Evolutionary conservation across 2,797 vertebrate genomes (phyloP), one percentile per base, ranked within the genome.

Genomic region (Galagoides demidoff): DNA sequence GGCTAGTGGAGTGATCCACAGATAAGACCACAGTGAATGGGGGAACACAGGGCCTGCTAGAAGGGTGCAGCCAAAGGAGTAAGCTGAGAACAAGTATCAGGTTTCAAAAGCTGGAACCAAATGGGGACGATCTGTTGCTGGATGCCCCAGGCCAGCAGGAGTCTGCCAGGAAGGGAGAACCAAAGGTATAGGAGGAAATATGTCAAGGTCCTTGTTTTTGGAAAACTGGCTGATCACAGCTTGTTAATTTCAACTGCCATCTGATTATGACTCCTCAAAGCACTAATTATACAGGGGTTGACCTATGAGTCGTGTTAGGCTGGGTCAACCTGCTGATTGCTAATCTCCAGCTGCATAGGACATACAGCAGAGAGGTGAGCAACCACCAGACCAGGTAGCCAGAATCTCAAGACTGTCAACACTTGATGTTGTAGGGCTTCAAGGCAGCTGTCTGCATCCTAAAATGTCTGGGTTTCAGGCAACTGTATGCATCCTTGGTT

Each of bases 91-190:
- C 64, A 70, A 90, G 23, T 68, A 55, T 64, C 23, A 77, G 52
- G 49, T 84, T 92, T 90, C 82, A 83, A 86, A 93, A 85, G 70
- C 95, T 85, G 61, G 79, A 89, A 29, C 70, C 61, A 16, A 22
- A 20, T 68, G 49, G 37, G 52, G 17, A 59, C 1, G 20, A 55
- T 64, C 73, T 68, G 25, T 81, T 76, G 59, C 70, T 76, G 29
- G 14, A 92, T 86, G 86, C 89, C 20, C n/a, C 13, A 43, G 37
- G 11, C 71, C 83, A 61, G 78, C 11, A 23, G 91, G 91, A 49
- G 3, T 94, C 52, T 25, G 23, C 59, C 52, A 76, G 39, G 86
- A 95, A 81, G 73, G 37, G 14, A 70, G 64, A 66, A 68, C 79
- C 76, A 43, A 82, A 92, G 90, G 34, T 83, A 43, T 43, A n/a